Conservation (phyloP, 2,888 invertebrate species). For the Aphelenchoides bicaudatus region DNA sequence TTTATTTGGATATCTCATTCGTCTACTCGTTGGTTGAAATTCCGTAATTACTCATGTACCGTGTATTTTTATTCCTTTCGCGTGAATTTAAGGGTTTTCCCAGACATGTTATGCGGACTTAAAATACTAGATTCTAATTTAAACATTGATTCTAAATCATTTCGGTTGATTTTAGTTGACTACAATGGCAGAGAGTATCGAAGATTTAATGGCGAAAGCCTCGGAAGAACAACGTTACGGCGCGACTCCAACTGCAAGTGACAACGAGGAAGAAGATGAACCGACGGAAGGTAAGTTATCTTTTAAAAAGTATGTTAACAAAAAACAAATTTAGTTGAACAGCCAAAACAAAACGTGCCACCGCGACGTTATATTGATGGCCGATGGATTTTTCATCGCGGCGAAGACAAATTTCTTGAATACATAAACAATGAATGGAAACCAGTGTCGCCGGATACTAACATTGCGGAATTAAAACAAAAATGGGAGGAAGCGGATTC, state of each 20-base stretch:
- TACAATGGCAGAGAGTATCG: slow-evolving; percentile 6
- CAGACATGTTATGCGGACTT: background rate
- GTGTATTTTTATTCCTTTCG: slow-evolving; percentile 1
- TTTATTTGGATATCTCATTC: background rate
- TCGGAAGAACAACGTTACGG: slow-evolving; percentile 8
- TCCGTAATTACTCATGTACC: background rate
- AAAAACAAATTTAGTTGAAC: too few species aligned
- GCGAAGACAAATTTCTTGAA: slow-evolving; percentile 34
- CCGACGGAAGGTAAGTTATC: too few species aligned
- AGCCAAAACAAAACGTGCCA: slow-evolving; percentile 23
- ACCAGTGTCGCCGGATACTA: slow-evolving; percentile 30
- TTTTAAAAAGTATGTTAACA: too few species aligned
- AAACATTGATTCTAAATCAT: background rate
- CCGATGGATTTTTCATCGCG: slow-evolving; percentile 25
- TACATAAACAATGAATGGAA: slow-evolving; percentile 41
- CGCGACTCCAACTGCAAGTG: slow-evolving; percentile 16
- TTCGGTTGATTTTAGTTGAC: background rate
- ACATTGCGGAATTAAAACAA: slow-evolving; percentile 38
- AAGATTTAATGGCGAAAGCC: slow-evolving; percentile 7
- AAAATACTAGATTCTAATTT: background rate
- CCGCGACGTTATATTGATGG: slow-evolving; percentile 29
- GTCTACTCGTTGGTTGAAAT: background rate
- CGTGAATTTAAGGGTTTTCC: too few species aligned
- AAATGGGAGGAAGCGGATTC: slow-evolving; percentile 46
- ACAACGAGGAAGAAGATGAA: slow-evolving; percentile 3